These are phyloP conservation scores for Sterna hirundo DNA, from an alignment of 2,113 vertebrate genomes.

Conservation along the genomic window DNA sequence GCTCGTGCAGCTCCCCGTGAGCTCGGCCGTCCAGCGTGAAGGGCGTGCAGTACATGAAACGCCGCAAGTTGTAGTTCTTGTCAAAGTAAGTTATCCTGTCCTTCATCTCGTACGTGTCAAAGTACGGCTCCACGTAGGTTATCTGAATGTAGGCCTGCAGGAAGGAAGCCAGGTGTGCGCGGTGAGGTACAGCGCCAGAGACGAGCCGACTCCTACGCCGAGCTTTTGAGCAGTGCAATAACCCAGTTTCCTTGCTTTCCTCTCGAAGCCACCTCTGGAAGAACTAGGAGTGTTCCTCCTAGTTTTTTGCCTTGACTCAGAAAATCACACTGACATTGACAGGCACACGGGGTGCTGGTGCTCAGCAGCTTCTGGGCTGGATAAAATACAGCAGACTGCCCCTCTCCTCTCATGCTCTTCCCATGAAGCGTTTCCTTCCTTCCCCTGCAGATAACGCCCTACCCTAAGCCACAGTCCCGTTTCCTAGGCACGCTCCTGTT, in stretches of 20 bases:
- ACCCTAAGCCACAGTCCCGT: not conserved
- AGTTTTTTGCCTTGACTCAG: not conserved
- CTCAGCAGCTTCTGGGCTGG: not conserved
- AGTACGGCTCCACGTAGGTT: conserved; percentile 97
- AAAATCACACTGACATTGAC: fast-evolving
- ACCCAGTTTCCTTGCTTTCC: not conserved
- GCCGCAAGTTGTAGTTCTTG: conserved; percentile 97
- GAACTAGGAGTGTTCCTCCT: too few relatives aligned
- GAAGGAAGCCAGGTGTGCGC: not conserved
- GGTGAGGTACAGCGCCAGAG: not conserved
- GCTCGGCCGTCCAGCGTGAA: conserved; percentile 96
- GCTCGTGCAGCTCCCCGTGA: conserved; percentile 95
- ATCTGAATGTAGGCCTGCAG: conserved; percentile 95
- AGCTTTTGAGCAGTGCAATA: not conserved
- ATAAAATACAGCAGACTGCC: not conserved
- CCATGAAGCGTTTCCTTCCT: not conserved
- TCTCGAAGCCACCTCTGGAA: not conserved
- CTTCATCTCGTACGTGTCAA: conserved; percentile 98
- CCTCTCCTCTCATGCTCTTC: not conserved
- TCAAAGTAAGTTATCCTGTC: conserved; percentile 98
- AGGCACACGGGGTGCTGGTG: not conserved
- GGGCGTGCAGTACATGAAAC: conserved; percentile 98
- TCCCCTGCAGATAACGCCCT: not conserved
- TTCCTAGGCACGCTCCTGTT: not conserved
- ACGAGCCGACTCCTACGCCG: not conserved